Conservation (phyloP, 2,888 invertebrate genomes). For the Sphaerolaimus hirsutus region DNA sequence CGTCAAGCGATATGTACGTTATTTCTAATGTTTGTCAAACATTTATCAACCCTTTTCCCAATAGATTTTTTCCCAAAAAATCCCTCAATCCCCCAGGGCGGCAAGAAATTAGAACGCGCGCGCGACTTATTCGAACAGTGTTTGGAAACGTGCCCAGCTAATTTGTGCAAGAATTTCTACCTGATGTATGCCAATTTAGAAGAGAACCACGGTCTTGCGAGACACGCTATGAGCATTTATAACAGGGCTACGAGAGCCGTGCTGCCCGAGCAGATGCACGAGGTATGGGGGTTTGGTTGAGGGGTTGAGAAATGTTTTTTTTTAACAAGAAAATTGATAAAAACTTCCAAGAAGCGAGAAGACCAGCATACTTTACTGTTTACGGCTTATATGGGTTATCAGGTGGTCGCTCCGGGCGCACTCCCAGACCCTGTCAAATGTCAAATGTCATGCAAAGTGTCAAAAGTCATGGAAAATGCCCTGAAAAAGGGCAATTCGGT, state of each 20-base stretch:
- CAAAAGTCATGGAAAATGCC: too few relatives aligned
- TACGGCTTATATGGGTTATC: too few relatives aligned
- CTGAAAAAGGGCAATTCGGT: too few relatives aligned
- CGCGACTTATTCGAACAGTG: conserved; percentile 97
- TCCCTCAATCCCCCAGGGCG: conserved; percentile 33
- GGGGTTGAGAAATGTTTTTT: too few relatives aligned
- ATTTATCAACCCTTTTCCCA: not conserved
- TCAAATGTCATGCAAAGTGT: too few relatives aligned
- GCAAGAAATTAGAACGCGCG: conserved; percentile 75
- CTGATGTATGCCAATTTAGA: conserved; percentile 88
- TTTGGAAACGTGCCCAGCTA: conserved; percentile 76
- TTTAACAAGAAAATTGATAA: too few relatives aligned
- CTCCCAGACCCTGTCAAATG: too few relatives aligned
- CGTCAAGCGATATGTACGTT: conserved; percentile 55
- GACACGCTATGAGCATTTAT: conserved; percentile 97
- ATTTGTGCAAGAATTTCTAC: conserved; percentile 75
- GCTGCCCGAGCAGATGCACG: conserved; percentile 71
- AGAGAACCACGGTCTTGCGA: conserved; percentile 84
- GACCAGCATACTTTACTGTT: too few relatives aligned
- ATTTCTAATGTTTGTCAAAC: conserved; percentile 3
- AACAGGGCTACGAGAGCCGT: conserved; percentile 80
- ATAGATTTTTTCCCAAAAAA: not conserved
- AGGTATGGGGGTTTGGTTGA: too few relatives aligned
- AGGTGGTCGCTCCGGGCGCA: too few relatives aligned
- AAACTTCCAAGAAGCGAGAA: too few relatives aligned